Conservation (phyloP, 1,140 invertebrate species). For the Drosophila bipectinata region DNA sequence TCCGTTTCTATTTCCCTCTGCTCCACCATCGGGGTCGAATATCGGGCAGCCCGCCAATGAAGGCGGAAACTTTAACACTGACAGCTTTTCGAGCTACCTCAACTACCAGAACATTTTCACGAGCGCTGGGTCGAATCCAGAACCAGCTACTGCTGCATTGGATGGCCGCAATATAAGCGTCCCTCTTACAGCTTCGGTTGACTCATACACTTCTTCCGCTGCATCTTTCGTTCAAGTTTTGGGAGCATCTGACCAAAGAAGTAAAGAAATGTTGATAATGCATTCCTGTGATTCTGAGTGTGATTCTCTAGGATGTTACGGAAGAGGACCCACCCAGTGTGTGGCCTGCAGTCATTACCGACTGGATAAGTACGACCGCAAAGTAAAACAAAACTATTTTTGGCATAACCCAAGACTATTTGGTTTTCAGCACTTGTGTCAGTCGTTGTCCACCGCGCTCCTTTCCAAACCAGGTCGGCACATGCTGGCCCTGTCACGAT, state of each 20-base stretch:
- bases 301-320: constrained; percentile 92
- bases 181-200: not conserved
- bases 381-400: not conserved
- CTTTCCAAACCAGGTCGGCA: constrained; percentile 90
- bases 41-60: constrained; percentile 73
- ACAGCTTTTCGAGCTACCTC: constrained; percentile 83
- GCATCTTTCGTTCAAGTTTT: constrained; percentile 84
- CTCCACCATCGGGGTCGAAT: constrained; percentile 81
- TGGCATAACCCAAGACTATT: not conserved
- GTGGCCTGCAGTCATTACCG: constrained; percentile 91
- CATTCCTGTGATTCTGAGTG: constrained; percentile 93
- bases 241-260: constrained; percentile 79
- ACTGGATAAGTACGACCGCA: constrained; percentile 89
- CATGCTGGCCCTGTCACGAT: constrained; percentile 93
- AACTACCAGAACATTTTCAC: constrained; percentile 89
- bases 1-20: constrained; percentile 81
- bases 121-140: constrained; percentile 88
- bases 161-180: constrained; percentile 86
- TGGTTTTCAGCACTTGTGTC: constrained; percentile 88
- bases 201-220: not conserved
- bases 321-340: constrained; percentile 91
- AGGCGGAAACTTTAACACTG: constrained; percentile 86
- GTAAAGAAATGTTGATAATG: constrained; percentile 87
- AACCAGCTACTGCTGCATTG: constrained; percentile 88
- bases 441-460: constrained; percentile 91